phyloP scores from a whole-genome alignment of 2,113 vertebrate genomes.

The Cichladusa arquata region DNA sequence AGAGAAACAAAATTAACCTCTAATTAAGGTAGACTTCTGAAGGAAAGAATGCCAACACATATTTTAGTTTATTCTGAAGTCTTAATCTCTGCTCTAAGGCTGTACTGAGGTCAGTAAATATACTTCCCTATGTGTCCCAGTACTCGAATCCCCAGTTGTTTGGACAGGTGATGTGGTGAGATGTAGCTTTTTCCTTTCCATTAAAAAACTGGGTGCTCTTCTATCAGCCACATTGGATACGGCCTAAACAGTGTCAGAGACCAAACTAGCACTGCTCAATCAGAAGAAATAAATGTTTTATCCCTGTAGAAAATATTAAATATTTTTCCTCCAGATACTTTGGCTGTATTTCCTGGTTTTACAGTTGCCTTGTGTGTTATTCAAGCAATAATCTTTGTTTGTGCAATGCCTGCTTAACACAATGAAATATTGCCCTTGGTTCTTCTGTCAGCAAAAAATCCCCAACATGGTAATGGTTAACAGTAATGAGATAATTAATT shows the following conservation, averaged over 20 bases:
- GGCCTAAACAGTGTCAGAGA: not conserved
- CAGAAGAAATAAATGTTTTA: not conserved
- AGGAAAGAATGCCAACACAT: not conserved
- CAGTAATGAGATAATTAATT: not conserved
- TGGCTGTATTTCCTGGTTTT: not conserved
- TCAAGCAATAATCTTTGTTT: not conserved
- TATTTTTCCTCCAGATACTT: not conserved
- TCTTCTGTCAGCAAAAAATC: not conserved
- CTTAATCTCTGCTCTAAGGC: not conserved
- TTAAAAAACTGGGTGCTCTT: not conserved
- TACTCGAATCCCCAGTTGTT: fast-evolving
- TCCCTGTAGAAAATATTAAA: not conserved
- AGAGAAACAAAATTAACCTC: not conserved
- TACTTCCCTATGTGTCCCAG: not conserved
- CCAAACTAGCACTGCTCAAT: not conserved
- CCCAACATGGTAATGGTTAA: not conserved
- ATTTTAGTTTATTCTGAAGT: not conserved
- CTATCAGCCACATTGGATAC: not conserved
- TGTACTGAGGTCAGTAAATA: not conserved
- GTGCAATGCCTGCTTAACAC: not conserved
- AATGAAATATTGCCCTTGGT: not conserved
- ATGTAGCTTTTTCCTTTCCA: not conserved
- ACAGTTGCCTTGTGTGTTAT: not conserved
- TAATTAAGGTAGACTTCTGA: not conserved
- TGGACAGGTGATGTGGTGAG: not conserved